These are phyloP conservation scores for Craterocephalus amniculus DNA, from an alignment of 2,797 vertebrate genomes.

Conservation along the genomic window DNA sequence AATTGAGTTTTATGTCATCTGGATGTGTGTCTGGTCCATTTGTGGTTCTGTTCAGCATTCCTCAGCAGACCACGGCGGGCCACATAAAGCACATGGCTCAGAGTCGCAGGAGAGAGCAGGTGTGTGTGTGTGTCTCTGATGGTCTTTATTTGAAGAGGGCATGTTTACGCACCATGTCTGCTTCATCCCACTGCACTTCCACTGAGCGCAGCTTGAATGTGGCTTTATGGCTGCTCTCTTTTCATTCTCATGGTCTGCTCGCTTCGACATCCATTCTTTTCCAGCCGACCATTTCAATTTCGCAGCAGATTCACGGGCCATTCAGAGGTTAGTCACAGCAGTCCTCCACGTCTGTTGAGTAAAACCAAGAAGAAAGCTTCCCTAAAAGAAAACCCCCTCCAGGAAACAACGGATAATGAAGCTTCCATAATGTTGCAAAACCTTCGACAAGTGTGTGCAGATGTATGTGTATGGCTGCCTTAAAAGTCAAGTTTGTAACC, in stretches of 20 bases:
- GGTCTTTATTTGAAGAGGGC: conserved; percentile 45
- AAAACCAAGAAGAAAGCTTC: conserved; percentile 54
- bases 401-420: conserved; percentile 63
- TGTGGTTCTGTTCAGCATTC: conserved; percentile 76
- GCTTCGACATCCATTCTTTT: conserved; percentile 27
- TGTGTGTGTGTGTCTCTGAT: conserved; percentile 51
- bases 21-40: conserved; percentile 74
- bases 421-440: conserved; percentile 14
- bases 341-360: conserved; percentile 30
- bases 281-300: conserved; percentile 24
- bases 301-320: conserved; percentile 15
- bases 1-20: conserved; percentile 77
- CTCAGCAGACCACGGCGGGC: conserved; percentile 68
- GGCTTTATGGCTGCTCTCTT: conserved; percentile 40
- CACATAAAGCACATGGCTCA: conserved; percentile 62
- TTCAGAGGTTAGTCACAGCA: conserved; percentile 30
- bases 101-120: conserved; percentile 59
- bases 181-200: conserved; percentile 38
- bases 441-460: background rate
- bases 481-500: conserved; percentile 32
- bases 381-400: conserved; percentile 38
- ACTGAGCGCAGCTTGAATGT: conserved; percentile 35
- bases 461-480: conserved; percentile 55
- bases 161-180: conserved; percentile 41
- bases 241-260: conserved; percentile 27